Evolutionary conservation across 2,113 vertebrate species (phyloP), one percentile per base, ranked within the genome.

Genomic region (Amia ocellicauda): DNA sequence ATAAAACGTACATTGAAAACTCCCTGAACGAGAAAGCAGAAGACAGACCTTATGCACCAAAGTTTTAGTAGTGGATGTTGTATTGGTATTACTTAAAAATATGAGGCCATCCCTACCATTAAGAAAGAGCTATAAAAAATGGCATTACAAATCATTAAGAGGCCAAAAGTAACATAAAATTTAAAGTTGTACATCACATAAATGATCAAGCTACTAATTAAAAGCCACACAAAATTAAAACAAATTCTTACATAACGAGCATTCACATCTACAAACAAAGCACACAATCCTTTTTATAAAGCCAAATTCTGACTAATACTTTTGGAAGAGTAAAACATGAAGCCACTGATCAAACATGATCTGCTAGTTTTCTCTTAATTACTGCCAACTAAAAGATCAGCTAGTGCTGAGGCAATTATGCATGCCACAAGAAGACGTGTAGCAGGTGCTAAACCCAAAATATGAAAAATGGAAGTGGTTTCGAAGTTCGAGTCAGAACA

Each of bases 401-500:
- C 5, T 29, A 24, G 36, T 67, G 67, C 60, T 47, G 52, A 52
- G 51, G 55, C 26, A 19, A 57, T 58, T 57, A 26, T 26, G 58
- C 57, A 42, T 17, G 36, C 53, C 68, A 53, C 40, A 61, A 29
- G 43, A 22, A 49, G n/a, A 60, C 62, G 62, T 60, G 43, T 20
- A 66, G 66, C 74, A 70, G 68, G 68, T 68, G 65, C 58, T 70
- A 41, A 67, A 52, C 58, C 67, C 28, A 60, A 58, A 50, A 50
- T 41, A 16, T 19, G n/a, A 19, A 20, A 3, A 28, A 40, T 9
- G 7, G 3, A 36, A 31, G 41, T 31, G 63, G 59, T 57, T 64
- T 40, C 36, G 20, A 36, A 59, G 45, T 61, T 28, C 8, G 28
- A 36, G 24, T 42, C 26, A 60, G 2, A 81, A 89, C 88, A 80